Evolutionary conservation across 2,888 invertebrate species (phyloP), one percentile per base, ranked within the genome.

Genomic region (Coecobrya sp.): DNA sequence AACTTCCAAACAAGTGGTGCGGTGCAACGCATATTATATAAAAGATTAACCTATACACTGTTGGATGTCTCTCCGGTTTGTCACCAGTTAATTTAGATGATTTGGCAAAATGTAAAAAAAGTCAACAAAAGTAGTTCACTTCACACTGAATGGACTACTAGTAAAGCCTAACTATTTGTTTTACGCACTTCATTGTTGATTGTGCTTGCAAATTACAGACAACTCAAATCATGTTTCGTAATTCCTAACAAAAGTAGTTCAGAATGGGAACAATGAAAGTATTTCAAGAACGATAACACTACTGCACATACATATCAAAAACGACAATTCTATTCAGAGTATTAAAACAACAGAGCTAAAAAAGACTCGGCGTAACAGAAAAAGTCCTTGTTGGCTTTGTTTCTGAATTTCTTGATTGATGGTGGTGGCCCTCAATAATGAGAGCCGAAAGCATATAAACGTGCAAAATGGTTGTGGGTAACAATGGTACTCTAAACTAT

Each of bases 211-310:
- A 25, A 59, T 59, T 59, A 19, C n/a, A 2, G 19, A 59, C 59
- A 19, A 59, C 68, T 68, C 30, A 30, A 30, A 68, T 30, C 42
- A 70, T 70, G 49, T 76, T 76, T 76, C 76, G 76, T 36, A 76
- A 76, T 76, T 49, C 25, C 10, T 22, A 19, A 76, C 70, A 70
- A 70, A 42, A 42, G 42, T 25, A 49, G 8, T 8, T 13, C 22
- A 11, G 5, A 45, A 45, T 22, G 49, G 49, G 22, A 76, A 45
- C 45, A 76, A 49, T 22, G 25, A 76, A 76, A 76, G 76, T 76
- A 49, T 76, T 45, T 76, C 76, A 76, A 76, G 76, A 76, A 76
- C 76, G 49, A 25, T 13, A 11, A 73, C 62, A n/a, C 62, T 8
- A 22, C n/a, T 62, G 10, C n/a, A 62, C 25, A n/a, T n/a, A n/a